A percentile compares a stretch with the other conserved stretches of the same genome.
Evolutionary conservation across 2,797 vertebrate genomes (phyloP).

Genomic region (Cyclopterus lumpus): DNA sequence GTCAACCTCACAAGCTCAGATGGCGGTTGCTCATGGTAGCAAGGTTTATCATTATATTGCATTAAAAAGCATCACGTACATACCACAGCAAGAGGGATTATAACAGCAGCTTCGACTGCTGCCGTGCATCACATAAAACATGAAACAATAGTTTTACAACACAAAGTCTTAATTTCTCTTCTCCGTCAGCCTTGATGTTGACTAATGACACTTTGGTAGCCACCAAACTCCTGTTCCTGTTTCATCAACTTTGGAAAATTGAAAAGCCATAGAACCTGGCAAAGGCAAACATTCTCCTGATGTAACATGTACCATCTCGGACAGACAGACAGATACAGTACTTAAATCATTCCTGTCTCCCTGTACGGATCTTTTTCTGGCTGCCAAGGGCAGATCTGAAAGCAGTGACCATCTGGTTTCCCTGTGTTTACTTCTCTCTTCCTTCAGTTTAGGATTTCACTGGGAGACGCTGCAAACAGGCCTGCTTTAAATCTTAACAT

Average conservation of each 20-base stretch:
- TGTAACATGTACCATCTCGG: constrained; percentile 16
- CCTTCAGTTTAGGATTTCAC: constrained; percentile 66
- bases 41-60: constrained; percentile 1
- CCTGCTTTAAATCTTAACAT: constrained; percentile 56
- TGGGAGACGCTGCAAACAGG: constrained; percentile 58
- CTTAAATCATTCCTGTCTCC: constrained; percentile 46
- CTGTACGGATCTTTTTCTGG: constrained; percentile 58
- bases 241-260: constrained; percentile 23
- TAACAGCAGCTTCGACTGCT: no score
- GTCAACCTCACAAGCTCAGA: constrained; percentile 6
- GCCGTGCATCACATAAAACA: not conserved
- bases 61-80: constrained; percentile 6
- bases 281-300: constrained; percentile 6
- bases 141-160: not conserved
- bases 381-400: constrained; percentile 51
- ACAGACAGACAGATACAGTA: constrained; percentile 28
- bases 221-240: not conserved
- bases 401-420: constrained; percentile 71
- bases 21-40: not conserved
- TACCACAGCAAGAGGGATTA: not conserved
- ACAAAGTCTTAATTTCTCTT: not conserved
- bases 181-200: not conserved
- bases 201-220: not conserved
- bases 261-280: not conserved
- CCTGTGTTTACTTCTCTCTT: constrained; percentile 66